Evolutionary conservation across 2,797 vertebrate genomes (phyloP), one percentile per base, ranked within the genome.

Genomic region (Sebastes minor): DNA sequence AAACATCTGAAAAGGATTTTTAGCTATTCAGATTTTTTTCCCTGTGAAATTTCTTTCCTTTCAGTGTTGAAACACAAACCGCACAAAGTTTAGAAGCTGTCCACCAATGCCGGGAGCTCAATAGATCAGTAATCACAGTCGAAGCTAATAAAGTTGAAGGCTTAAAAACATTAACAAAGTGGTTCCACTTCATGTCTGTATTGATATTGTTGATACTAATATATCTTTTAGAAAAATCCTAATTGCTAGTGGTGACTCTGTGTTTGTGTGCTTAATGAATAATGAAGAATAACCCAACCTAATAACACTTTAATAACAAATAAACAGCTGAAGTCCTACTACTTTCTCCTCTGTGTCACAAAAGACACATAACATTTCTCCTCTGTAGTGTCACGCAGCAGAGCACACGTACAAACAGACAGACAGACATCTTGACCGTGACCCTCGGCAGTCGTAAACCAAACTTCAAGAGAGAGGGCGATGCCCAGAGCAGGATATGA

Each of bases 401-500:
- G n/a, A 71, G 74, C 57, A 13, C 25, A 30, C 66, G 22, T 52
- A 71, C 65, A 83, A 80, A 82, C 74, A 63, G 57, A 59, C 74
- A 46, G 71, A 60, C 74, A 22, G 72, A 78, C 84, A 82, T 91
- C 85, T 89, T 85, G 86, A 59, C 68, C 71, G 66, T 89, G 86
- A 92, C 89, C 86, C 82, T 81, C 71, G 65, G 75, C 67, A 49
- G 76, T 55, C 80, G 55, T 94, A 93, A 94, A 92, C 82, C 73
- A 67, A 78, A 94, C 91, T 92, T 94, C 84, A 94, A 95, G 89
- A 88, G 91, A 74, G 30, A 86, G 78, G 81, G 84, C 84, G 61
- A 78, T 81, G 86, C 87, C 83, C 86, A 73, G 91, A 94, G 93
- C 94, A 94, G 95, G 94, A 96, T 94, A 95, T 95, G 91, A 95